Evolutionary conservation across 2,113 vertebrate genomes (phyloP), one percentile per base, ranked within the genome.

Genomic region (Malurus melanocephalus): DNA sequence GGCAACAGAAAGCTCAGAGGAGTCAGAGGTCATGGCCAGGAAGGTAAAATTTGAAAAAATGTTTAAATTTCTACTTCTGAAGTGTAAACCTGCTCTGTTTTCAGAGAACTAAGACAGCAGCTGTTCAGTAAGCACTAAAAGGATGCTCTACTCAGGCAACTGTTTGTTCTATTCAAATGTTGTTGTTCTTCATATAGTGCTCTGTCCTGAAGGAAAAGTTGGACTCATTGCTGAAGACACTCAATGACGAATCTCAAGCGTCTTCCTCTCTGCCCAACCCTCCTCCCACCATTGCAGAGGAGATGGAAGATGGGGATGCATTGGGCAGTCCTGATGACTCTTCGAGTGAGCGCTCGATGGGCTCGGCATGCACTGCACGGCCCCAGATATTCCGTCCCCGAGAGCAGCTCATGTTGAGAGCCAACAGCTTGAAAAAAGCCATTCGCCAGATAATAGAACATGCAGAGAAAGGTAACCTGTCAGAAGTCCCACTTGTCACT

Each of bases 371-470:
- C 92, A 97, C 98, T 0, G 80, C 97, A 3, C 97, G 98, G 32
- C 88, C 97, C 4, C 97, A 98, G 95, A 98, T 98, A 88, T 99
- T 99, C 85, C 98, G 98, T 32, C 99, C 99, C 2, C 96, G 99
- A 28, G 99, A 99, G 45, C 99, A 99, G 95, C 98, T 99, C 86
- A 99, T 99, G 99, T 94, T 99, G 38, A 94, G 99, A 94, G 99
- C 99, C 53, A 99, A 99, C 97, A 99, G 99, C 80, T 96, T 99
- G 96, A 99, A 99, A 96, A 99, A 99, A 84, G 99, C 99, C 22
- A 99, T 99, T 95, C 97, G 99, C 20, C 99, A 99, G 95, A 99
- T 99, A 85, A 99, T 99, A 85, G 99, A 99, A 49, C 99, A 99
- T 92, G 98, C 99, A 0, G 99, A 99, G 87, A 99, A 98, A 98